Conservation (phyloP, 2,113 vertebrate genomes). For the Pristiophorus japonicus region DNA sequence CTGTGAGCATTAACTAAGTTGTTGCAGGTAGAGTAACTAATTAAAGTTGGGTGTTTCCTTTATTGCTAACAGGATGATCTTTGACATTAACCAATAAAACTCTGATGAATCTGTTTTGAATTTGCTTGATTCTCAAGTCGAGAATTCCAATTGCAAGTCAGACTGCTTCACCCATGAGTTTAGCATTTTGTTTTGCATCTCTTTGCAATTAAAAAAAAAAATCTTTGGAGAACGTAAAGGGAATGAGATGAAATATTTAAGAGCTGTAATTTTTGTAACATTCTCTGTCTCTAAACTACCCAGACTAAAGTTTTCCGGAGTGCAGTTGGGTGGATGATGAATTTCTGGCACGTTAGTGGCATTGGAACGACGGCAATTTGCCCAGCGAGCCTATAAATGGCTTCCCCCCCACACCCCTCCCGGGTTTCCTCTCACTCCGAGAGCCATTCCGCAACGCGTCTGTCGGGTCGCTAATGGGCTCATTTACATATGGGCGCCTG, state of each 20-base stretch:
- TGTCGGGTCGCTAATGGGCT: neutral
- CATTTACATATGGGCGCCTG: neutral
- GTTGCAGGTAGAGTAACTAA: neutral
- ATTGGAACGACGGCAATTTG: neutral
- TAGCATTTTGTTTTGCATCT: neutral
- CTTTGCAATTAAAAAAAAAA: too few relatives aligned
- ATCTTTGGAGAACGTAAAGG: too few relatives aligned
- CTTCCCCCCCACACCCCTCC: too few relatives aligned
- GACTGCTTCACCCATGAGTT: neutral
- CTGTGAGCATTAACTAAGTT: neutral
- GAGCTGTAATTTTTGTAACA: neutral
- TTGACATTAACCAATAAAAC: constrained; percentile 21
- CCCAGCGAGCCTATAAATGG: neutral
- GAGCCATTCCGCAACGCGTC: neutral
- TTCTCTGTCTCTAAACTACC: neutral
- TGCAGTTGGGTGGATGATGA: neutral
- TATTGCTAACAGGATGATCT: constrained; percentile 3
- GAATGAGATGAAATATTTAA: neutral
- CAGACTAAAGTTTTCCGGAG: neutral
- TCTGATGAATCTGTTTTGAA: constrained; percentile 22
- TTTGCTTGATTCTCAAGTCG: neutral
- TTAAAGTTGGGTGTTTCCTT: constrained; percentile 14
- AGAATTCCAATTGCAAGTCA: neutral
- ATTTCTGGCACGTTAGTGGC: neutral
- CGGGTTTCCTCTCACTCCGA: neutral